Evolutionary conservation across 2,113 vertebrate genomes (phyloP), one percentile per base, ranked within the genome.

Genomic region (Zosterops hypoxanthus): DNA sequence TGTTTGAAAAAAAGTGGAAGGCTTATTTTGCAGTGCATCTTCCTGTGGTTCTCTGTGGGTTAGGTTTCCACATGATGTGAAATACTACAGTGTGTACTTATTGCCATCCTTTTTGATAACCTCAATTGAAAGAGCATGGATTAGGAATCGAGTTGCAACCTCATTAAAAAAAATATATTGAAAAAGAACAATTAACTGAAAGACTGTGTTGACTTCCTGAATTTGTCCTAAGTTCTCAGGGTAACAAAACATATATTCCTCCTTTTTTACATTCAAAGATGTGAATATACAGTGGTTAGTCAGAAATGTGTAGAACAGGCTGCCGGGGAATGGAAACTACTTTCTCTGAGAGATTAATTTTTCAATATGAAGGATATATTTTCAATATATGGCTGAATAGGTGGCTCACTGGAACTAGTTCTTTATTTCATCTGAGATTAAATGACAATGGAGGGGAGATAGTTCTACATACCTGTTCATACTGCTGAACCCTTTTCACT

Each of bases 61-160:
- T 83, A 70, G 55, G 33, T 82, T 94, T 94, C 46, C 70, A 21
- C 39, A 69, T 91, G 82, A 47, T 73, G 46, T 39, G 31, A 50
- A 86, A 18, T 82, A 73, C 77, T 82, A 9, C 39, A 55, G 66
- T 46, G 39, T 72, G 59, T 61, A 77, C 19, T 91, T 82, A 85
- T 73, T 94, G 89, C 24, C 46, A 95, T 55, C 75, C 66, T 95
- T 70, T 33, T 77, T 95, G 89, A 82, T 76, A 91, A 92, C 70
- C 41, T 96, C 42, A 79, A 4, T 19, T 82, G 81, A 85, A 94
- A 89, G 53, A 77, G 42, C 33, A 82, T 84, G 81, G 70, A 95
- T 91, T 90, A 82, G 64, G 41, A 92, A 68, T 69, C 84, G 82
- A 94, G 93, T 80, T 85, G 84, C 57, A 92, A 76, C 42, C 36